phyloP scores from a whole-genome alignment of 2,113 vertebrate species.

The Sialia sialis region DNA sequence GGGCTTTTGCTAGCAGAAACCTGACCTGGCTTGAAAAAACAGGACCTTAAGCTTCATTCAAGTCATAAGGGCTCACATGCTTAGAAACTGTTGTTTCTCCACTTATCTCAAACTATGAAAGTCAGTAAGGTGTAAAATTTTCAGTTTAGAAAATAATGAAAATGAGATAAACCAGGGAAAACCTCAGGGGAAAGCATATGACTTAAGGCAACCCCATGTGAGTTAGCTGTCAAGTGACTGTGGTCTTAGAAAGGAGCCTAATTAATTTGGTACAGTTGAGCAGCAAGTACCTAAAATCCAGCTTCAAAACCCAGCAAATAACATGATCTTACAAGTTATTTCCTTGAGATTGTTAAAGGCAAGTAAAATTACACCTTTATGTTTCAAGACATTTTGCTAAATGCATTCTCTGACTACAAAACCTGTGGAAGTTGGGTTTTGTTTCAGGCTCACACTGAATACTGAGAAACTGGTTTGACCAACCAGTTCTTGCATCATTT shows the following conservation, averaged over 20 bases:
- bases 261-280: background rate
- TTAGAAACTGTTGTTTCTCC: background rate
- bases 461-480: background rate
- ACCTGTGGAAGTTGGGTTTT: background rate
- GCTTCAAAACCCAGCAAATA: background rate
- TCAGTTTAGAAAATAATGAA: background rate
- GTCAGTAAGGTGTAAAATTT: background rate
- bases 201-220: background rate
- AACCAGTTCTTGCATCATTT: background rate
- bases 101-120: background rate
- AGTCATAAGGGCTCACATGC: background rate
- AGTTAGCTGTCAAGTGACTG: background rate
- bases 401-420: background rate
- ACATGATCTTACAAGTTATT: background rate
- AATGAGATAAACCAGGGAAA: background rate
- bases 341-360: background rate
- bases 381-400: background rate
- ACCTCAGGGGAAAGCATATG: background rate
- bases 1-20: background rate
- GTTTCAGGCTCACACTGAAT: background rate
- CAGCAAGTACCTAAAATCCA: background rate
- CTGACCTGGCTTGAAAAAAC: fast-evolving
- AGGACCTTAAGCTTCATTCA: background rate
- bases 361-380: background rate
- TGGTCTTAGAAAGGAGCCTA: background rate